Conservation (phyloP, 2,888 invertebrate genomes). For the Meteorus colon region DNA sequence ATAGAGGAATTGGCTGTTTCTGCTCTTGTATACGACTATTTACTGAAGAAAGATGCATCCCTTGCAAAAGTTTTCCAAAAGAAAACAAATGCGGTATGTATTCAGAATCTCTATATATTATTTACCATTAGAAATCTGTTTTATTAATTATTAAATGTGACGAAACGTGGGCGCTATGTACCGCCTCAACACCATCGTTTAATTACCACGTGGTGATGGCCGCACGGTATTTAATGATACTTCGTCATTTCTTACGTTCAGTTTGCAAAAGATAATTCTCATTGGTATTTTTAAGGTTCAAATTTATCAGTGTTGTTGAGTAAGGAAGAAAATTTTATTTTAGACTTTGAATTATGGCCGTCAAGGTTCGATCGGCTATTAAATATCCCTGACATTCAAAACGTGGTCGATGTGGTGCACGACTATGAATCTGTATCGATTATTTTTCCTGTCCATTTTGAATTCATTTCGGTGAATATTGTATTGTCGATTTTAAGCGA, state of each 20-base stretch:
- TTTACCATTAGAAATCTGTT: slow-evolving; percentile 24
- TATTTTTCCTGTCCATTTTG: neutral
- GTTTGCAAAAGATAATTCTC: neutral
- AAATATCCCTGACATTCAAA: slow-evolving; percentile 21
- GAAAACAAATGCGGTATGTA: slow-evolving; percentile 85
- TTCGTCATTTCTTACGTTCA: neutral
- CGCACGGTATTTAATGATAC: slow-evolving; percentile 29
- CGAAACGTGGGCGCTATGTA: slow-evolving; percentile 23
- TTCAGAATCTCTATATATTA: slow-evolving; percentile 25
- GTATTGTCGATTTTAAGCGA: too few species aligned
- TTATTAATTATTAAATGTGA: neutral
- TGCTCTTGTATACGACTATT: slow-evolving; percentile 80
- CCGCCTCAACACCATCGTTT: slow-evolving; percentile 39
- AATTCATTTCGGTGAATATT: slow-evolving; percentile 6
- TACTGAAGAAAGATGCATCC: slow-evolving; percentile 79
- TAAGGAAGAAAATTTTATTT: neutral
- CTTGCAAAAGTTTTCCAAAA: slow-evolving; percentile 82
- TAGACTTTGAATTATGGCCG: neutral
- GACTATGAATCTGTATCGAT: neutral
- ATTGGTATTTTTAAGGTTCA: neutral
- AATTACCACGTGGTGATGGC: slow-evolving; percentile 55
- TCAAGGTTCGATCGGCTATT: neutral
- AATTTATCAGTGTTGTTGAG: neutral
- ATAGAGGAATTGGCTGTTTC: slow-evolving; percentile 72
- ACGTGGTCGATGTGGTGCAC: neutral